Evolutionary conservation across 2,888 invertebrate genomes (phyloP), one percentile per base, ranked within the genome.

Genomic region (Pristionchus exspectatus): DNA sequence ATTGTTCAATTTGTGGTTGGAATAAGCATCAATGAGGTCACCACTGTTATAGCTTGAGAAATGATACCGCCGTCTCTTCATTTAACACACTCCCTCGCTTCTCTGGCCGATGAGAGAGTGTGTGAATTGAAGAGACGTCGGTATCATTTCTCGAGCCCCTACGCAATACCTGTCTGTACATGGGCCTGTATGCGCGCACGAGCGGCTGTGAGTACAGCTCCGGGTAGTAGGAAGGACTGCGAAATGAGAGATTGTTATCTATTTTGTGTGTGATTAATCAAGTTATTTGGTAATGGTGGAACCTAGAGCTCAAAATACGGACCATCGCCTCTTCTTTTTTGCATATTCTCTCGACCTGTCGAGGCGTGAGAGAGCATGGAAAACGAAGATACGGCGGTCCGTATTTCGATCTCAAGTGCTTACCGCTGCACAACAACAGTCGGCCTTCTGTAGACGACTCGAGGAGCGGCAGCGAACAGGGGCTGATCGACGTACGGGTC

Each of bases 401-500:
- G 44, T 9, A 50, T 10, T 63, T 21, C 44, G 44, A 50, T 3
- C 44, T 50, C 44, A 7, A 50, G 12, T 50, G 44, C 44, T 50
- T 12, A 85, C 84, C 84, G 84, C 27, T 85, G 84, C 21, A 85
- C 3, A 2, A 85, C 84, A 12, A 59, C 84, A 4, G 84, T 81
- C 18, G 84, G 84, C 27, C 84, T 56, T 59, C 84, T 85, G 84
- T 85, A 85, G 84, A 85, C 84, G 33, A 85, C 33, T 30, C 84
- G 84, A 85, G 84, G 84, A n/a, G 59, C 33, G 21, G 84, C 59
- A 21, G 74, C 74, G 74, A 38, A 74, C 38, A 74, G 4, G 33
- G 84, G 21, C 50, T 44, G 77, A 30, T 84, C 84, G 30, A 85
- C 33, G 24, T 59, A 59, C 14, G 81, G 81, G 27, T 81, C 81